Base-by-base conservation (phyloP, 2,888 invertebrate species). In the Drosophila affinis region DNA sequence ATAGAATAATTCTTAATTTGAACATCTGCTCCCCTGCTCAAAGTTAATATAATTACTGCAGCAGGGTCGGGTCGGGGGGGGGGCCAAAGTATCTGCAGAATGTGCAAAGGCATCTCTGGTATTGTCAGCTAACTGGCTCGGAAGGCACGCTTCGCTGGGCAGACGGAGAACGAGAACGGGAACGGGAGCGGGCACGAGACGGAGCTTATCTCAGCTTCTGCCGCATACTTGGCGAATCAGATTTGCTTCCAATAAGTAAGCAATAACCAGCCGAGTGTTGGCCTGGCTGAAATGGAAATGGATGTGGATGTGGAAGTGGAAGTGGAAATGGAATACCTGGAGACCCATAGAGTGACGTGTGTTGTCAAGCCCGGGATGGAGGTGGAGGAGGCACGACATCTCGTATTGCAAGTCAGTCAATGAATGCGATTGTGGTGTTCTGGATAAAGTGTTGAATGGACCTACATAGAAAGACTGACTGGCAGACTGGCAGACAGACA, bases 181-280 rank as follows among this genome's bases (percentile, higher is more conserved):
- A 2, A 27, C 27, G 27, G 24, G 24, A 5, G 67, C 56, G 70
- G 63, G 45, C 21, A 18, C 29, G 49, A 3, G 21, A 21, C 0
- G 21, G 21, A 64, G 61, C 64, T 64, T 70, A 69, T 67, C 75
- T 48, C 58, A 57, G 52, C 24, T 55, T 24, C 52, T 59, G 70
- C 77, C 68, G 56, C 65, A 62, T 53, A 56, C 64, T 69, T 70
- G 57, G 67, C 63, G 69, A 62, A 79, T 77, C 87, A 64, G 76
- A 79, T 87, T 86, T 72, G 56, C 68, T 78, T 79, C 84, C 84
- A 81, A 86, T 83, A 84, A 79, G 67, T 79, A 82, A 84, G 69
- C 87, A 81, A 81, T 83, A 86, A 74, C 63, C 76, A 79, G 34
- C 52, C 72, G 53, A 72, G 64, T 58, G 71, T 32, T 61, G 64